Base-by-base conservation (phyloP, 2,888 invertebrate genomes). In the Calameuta pallipes region DNA sequence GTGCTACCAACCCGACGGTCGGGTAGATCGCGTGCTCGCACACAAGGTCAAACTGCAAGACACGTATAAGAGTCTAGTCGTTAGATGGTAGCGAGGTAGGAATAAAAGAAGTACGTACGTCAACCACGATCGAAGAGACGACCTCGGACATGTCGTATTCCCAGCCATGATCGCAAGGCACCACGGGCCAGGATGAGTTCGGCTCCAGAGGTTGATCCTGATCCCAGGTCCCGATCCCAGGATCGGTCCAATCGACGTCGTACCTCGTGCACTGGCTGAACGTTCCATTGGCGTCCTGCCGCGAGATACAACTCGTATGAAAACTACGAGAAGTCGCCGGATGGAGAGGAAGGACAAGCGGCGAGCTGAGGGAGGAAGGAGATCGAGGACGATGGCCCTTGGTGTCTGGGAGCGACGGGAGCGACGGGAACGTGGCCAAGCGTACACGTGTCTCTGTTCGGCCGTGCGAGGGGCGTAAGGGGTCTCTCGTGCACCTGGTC, bases 11-110 rank as follows among this genome's bases (percentile, higher is more conserved):
- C 11, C 97, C 97, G 77, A 98, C 93, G 0, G 97, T 97, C 4
- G 98, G 97, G 92, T 97, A 97, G 85, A 97, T 96, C 82, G 96
- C 95, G 84, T 94, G 94, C 78, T 96, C 96, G 90, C 98, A 98
- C 74, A 98, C 98, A 87, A 98, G 93, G 92, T 97, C 94, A 92
- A 97, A 98, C 98, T 98, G 93, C 85, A 94, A 33, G 33, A 93
- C 80, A 82, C 82, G 77, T 83, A 81, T 74, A 77, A 79, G 75
- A 15, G n/a, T 74, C 74, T 33, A 33, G 2, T 36, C 74, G 69
- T n/a, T n/a, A 4, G 15, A 41, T 4, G 15, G 15, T 4, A 41
- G 4, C 15, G 30, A 76, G 33, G 1, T 4, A 36, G 11, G 31
- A 30, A 3, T 33, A 1, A 33, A 33, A 68, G 13, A 36, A 30